phyloP scores from a whole-genome alignment of 2,888 invertebrate genomes.

The Drosophila ezoana region DNA sequence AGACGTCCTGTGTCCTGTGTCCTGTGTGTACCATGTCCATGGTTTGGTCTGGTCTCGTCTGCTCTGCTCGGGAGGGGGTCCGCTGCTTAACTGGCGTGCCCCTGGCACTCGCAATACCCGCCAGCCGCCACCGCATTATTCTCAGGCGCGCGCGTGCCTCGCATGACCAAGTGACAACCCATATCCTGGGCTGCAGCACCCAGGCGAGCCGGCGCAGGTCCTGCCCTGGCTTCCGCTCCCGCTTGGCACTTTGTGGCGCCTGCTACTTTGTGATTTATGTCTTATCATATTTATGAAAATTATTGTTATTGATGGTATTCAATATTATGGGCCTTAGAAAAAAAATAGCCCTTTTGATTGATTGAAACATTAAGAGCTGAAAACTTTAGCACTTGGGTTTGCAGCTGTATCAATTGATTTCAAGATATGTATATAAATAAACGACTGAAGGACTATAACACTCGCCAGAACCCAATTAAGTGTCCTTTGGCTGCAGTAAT shows the following conservation, averaged over 20 bases:
- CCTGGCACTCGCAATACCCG: constrained; percentile 19
- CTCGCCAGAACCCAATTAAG: constrained; percentile 22
- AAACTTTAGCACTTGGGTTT: constrained; percentile 26
- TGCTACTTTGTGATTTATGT: constrained; percentile 80
- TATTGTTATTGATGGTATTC: constrained; percentile 80
- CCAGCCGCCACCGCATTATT: constrained; percentile 35
- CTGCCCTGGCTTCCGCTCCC: neutral
- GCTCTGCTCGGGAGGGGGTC: neutral
- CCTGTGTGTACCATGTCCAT: constrained; percentile 2
- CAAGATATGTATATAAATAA: constrained; percentile 31
- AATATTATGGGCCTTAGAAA: constrained; percentile 53
- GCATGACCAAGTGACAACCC: constrained; percentile 64
- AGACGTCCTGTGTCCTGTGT: constrained; percentile 34
- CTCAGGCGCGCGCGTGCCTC: constrained; percentile 61
- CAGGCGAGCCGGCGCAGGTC: constrained; percentile 1
- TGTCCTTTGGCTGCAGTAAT: constrained; percentile 13
- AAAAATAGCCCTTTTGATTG: constrained; percentile 59
- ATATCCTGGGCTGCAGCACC: constrained; percentile 1
- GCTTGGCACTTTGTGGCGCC: constrained; percentile 67
- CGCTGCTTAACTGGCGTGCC: constrained; percentile 48
- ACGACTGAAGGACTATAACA: neutral
- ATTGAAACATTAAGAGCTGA: constrained; percentile 59
- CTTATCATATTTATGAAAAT: constrained; percentile 81
- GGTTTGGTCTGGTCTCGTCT: neutral
- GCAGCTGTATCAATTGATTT: constrained; percentile 62